Evolutionary conservation across 1,140 invertebrate species (phyloP), one percentile per base, ranked within the genome.

Genomic region (Pogonus chalceus): DNA sequence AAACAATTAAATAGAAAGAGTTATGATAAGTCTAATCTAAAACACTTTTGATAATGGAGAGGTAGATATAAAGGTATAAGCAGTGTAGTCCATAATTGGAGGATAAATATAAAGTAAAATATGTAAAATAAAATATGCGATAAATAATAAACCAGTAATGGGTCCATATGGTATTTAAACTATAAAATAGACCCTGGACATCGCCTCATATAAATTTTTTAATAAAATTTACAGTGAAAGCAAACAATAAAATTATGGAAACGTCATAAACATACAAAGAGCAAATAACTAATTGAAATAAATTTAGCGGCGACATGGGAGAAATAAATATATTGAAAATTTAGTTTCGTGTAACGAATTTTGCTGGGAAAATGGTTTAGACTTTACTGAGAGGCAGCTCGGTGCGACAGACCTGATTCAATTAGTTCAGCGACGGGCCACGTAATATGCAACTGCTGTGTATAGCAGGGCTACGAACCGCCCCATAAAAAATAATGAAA

Each of bases 401-500:
- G 26, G 7, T 16, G 37, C 18, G 3, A 43, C 37, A 43, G 7
- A 18, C 7, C 37, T 43, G 37, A 43, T 43, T 43, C 37, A 43
- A 43, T 43, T 43, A 43, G 37, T 43, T 7, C 37, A 7, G 37
- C 37, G 4, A 18, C 37, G 37, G 9, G 7, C 9, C 37, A 7
- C 26, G 26, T 43, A 43, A 43, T 43, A 18, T 43, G 37, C 37
- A 43, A 10, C 9, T 43, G 37, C 26, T 43, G 37, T n/a, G n/a
- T 43, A 12, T 18, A 10, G 37, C 18, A 3, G 7, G 37, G 4
- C 4, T 7, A 14, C 7, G 37, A 43, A 3, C 7, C 37, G 37
- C 9, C 18, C 37, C 37, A 43, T 43, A 43, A 43, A 43, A 43
- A 43, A 43, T 43, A 43, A 43, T 43, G 37, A 43, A 43, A 43